Evolutionary conservation across 2,888 invertebrate species (phyloP).

Genomic region (Drosophila monieri): DNA sequence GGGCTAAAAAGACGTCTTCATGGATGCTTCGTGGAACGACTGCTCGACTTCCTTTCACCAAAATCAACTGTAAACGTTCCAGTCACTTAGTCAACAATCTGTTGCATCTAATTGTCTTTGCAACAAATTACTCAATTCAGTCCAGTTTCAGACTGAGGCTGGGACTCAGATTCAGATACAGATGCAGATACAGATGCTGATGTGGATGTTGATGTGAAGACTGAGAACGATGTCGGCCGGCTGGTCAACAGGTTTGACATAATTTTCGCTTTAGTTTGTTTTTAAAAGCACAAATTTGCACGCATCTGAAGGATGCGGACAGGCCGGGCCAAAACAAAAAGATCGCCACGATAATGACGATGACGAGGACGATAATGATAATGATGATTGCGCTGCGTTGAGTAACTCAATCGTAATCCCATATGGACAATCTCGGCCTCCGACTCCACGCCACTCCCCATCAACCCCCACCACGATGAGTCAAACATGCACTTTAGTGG

Average conservation of each 20-base stretch:
- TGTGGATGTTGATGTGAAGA: conserved; percentile 17
- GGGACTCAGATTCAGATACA: conserved; percentile 2
- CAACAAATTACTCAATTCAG: conserved; percentile 73
- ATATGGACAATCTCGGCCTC: conserved; percentile 32
- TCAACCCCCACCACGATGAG: conserved; percentile 2
- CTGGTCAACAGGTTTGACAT: conserved; percentile 72
- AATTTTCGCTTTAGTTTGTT: conserved; percentile 76
- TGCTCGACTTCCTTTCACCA: conserved; percentile 32
- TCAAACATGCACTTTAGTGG: conserved; percentile 60
- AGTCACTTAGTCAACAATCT: conserved; percentile 77
- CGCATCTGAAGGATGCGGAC: conserved; percentile 51
- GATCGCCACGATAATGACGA: conserved; percentile 15
- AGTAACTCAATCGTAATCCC: conserved; percentile 64
- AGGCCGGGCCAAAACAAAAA: conserved; percentile 4
- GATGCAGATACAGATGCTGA: conserved; percentile 38
- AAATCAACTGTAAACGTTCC: conserved; percentile 61
- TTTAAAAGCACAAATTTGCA: conserved; percentile 72
- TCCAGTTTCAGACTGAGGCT: conserved; percentile 39
- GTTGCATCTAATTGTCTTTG: conserved; percentile 76
- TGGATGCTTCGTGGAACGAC: conserved; percentile 16
- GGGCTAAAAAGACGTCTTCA: conserved; percentile 39
- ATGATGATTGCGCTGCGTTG: conserved; percentile 49
- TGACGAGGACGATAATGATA: conserved; percentile 43
- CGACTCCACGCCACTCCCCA: conserved; percentile 1
- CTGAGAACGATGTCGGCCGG: conserved; percentile 26